A percentile compares a stretch with the other conserved stretches of the same genome.
These are phyloP conservation scores for Camelus dromedarius DNA, from an alignment of 2,113 vertebrate species.

Conservation along the genomic window DNA sequence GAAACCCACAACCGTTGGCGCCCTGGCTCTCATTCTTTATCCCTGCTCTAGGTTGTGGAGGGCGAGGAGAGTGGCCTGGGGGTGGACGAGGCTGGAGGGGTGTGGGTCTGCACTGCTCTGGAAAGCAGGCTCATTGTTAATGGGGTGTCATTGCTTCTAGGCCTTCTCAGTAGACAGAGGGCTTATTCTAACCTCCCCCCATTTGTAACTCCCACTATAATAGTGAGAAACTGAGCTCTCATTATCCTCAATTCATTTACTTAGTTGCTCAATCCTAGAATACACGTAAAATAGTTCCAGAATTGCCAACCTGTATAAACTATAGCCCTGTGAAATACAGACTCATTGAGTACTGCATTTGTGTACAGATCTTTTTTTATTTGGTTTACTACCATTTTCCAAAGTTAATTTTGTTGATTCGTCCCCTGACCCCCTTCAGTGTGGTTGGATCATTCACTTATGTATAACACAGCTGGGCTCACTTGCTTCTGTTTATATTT, in stretches of 20 bases:
- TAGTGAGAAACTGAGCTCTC: too few relatives aligned
- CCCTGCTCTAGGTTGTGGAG: not conserved
- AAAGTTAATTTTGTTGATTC: not conserved
- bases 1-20: not conserved
- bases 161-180: too few relatives aligned
- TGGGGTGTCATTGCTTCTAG: not conserved
- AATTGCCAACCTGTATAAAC: not conserved
- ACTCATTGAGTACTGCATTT: not conserved
- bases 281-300: not conserved
- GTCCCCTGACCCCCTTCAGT: not conserved
- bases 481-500: not conserved
- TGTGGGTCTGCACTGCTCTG: rapidly evolving
- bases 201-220: too few relatives aligned
- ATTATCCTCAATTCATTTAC: not conserved
- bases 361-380: not conserved
- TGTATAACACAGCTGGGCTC: not conserved
- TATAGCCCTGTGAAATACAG: not conserved
- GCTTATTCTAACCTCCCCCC: too few relatives aligned
- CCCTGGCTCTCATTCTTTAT: not conserved
- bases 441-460: not conserved
- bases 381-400: not conserved
- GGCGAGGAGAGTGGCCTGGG: not conserved
- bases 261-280: not conserved
- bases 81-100: not conserved
- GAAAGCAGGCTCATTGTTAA: not conserved